Base-by-base conservation (phyloP, 2,797 vertebrate species). In the Xiphorhynchus erythropygius region DNA sequence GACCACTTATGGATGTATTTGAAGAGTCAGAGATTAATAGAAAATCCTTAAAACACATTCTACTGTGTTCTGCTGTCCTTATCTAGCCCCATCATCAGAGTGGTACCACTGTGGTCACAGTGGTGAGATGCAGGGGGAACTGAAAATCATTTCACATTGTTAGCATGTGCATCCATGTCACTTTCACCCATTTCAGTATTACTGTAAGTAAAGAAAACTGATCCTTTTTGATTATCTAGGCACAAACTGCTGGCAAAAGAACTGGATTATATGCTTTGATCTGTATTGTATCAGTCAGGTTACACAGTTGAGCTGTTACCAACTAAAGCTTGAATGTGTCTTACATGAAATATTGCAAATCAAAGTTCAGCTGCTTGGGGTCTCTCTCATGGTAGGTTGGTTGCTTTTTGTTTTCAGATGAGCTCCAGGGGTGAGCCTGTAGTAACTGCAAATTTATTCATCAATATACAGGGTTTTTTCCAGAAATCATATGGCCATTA, bases 111-210 rank as follows among this genome's bases (percentile, higher is more conserved):
- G 57, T 63, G 10, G 17, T 83, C 28, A 18, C 8, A 16, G 57
- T n/a, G 24, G 24, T 47, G 25, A 87, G 32, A 15, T n/a, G 18
- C 33, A 64, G 33, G 11, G 44, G 18, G 41, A 81, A 28, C n/a
- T 67, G 68, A 73, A 84, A 67, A 53, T 65, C 37, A 13, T 24
- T 86, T 15, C 30, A 62, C 13, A 5, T 69, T 57, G 27, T 46
- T 75, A 53, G 13, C 3, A 13, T 78, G 90, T 0, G 0, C 14
- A 30, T 62, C 27, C 17, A 1, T 19, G 17, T 50, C 6, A 41
- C 53, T 75, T 52, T 49, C 27, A 50, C 42, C n/a, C 18, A 10
- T 64, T 93, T 77, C 39, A 33, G 1, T 75, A 42, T 42, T 46
- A 22, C 42, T 50, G 13, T 39, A 88, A 60, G 46, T n/a, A 68